Evolutionary conservation across 2,888 invertebrate species (phyloP), one percentile per base, ranked within the genome.

Genomic region (Eulithis testata): DNA sequence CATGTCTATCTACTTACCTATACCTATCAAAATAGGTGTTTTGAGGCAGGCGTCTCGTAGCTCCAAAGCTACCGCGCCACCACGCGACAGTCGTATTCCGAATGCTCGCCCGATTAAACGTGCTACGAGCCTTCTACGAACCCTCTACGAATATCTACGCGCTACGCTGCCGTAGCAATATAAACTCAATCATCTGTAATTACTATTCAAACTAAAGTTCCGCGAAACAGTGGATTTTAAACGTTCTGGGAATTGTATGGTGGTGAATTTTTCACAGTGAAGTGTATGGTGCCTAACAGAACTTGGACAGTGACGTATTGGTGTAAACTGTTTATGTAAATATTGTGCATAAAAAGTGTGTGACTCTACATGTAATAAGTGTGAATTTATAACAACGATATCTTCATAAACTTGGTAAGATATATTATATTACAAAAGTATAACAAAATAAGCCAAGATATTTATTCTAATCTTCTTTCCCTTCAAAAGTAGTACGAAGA

Each of bases 1-100:
- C 62, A 58, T 55, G 49, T 9, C 12, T 54, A 57, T 40, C n/a
- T 61, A 49, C 49, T 14, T 62, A 62, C 11, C 52, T 21, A 21
- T 61, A 66, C 31, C 49, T 66, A 65, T 40, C 55, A 21, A 61
- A 54, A 68, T 69, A 67, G 60, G 64, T 69, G 65, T 71, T 77
- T 79, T 73, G 73, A 77, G 73, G 56, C 60, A 77, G 72, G 56
- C 60, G 71, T 66, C 68, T 62, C 62, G 65, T 49, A 63, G 58
- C 61, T 65, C 69, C 69, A 74, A 63, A 5, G 69, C 64, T 78
- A 76, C 73, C 72, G 77, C 75, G 75, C 75, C 73, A 71, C 75
- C 68, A 73, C 75, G 64, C 76, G 80, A 72, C 87, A 86, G 84
- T 84, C 84, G 82, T 78, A 80, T 78, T 76, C 76, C 81, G 86